phyloP scores from a whole-genome alignment of 2,113 vertebrate genomes.

The Rhea americana region DNA sequence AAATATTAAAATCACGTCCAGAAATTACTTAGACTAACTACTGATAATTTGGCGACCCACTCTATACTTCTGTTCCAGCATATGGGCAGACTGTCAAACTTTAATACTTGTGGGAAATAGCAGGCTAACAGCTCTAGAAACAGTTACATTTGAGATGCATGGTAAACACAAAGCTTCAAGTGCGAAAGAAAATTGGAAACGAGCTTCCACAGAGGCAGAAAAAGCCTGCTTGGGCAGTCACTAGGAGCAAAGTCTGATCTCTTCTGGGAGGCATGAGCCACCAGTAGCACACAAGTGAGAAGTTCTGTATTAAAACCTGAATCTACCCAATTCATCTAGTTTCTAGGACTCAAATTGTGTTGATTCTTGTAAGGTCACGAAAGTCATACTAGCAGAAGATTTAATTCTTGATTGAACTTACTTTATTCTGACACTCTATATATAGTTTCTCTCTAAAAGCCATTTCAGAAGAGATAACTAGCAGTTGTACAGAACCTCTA shows the following conservation, averaged over 20 bases:
- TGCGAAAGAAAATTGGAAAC: not conserved
- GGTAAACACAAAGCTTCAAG: not conserved
- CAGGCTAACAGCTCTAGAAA: slow-evolving; percentile 36
- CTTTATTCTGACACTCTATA: not conserved
- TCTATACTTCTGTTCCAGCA: not conserved
- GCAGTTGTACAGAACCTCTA: not conserved
- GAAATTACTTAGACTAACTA: slow-evolving; percentile 15
- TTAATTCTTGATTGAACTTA: not conserved
- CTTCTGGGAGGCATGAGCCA: not conserved
- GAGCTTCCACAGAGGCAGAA: not conserved
- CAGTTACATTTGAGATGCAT: not conserved
- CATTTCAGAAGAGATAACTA: not conserved
- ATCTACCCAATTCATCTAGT: not conserved
- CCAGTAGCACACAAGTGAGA: not conserved
- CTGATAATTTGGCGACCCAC: not conserved
- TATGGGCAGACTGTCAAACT: not conserved
- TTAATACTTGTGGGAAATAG: not conserved
- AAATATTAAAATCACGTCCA: not conserved
- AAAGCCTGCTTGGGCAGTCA: not conserved
- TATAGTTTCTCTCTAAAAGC: not conserved
- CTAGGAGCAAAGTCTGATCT: not conserved
- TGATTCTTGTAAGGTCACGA: not conserved
- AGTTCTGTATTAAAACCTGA: not conserved
- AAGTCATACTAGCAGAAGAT: not conserved
- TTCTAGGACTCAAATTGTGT: not conserved